These are phyloP conservation scores for Myotis planiceps DNA, from an alignment of 2,797 vertebrate species.

Conservation along the genomic window DNA sequence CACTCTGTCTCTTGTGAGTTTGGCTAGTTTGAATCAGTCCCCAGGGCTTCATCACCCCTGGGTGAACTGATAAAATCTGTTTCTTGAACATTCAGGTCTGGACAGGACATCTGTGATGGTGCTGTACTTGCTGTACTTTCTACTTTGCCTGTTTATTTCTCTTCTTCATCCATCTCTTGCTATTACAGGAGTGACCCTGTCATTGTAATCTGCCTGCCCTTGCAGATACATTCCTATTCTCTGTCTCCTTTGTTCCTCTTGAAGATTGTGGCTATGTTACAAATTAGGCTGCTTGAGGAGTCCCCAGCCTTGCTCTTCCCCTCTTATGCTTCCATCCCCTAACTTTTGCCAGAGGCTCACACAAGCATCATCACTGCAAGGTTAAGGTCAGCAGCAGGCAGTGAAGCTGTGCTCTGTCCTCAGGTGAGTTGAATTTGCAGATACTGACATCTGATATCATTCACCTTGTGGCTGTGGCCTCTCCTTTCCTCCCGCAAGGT, in stretches of 20 bases:
- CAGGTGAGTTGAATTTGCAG: neutral
- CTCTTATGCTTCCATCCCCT: neutral
- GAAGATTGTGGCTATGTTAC: neutral
- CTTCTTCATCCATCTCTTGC: neutral
- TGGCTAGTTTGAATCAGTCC: neutral
- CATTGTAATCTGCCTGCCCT: neutral
- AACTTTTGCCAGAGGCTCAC: neutral
- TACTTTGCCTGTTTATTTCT: fast-evolving
- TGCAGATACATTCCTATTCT: neutral
- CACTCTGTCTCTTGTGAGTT: neutral
- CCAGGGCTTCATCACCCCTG: neutral
- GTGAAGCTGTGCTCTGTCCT: neutral
- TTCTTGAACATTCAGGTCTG: neutral
- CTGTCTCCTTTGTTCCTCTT: neutral
- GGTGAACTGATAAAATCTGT: no score
- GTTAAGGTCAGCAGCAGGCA: neutral
- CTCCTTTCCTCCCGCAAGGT: neutral
- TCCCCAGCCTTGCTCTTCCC: neutral
- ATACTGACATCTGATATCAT: neutral
- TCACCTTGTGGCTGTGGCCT: neutral
- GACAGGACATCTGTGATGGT: neutral
- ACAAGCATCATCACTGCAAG: neutral
- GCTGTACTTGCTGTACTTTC: neutral
- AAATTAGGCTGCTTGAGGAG: neutral
- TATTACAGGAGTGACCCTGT: neutral